A percentile compares a stretch with the other conserved stretches of the same genome.
Evolutionary conservation across 2,113 vertebrate genomes (phyloP).

Genomic region (Aythya baeri): DNA sequence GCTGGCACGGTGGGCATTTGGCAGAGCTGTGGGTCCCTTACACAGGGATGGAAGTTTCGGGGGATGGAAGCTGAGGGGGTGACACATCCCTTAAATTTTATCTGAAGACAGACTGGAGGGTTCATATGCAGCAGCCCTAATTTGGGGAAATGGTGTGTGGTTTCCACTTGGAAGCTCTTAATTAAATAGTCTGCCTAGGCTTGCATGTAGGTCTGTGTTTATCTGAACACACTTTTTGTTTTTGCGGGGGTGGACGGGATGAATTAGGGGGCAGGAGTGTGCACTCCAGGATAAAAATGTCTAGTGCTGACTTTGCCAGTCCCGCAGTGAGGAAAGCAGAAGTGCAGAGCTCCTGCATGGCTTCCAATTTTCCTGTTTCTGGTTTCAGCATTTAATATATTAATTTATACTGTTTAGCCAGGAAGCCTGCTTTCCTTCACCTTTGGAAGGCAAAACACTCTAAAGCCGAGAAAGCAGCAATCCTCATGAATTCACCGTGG

Average conservation of each 20-base stretch:
- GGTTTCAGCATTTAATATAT: background rate
- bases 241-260: background rate
- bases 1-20: background rate
- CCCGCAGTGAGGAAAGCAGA: background rate
- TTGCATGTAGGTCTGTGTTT: slow-evolving; percentile 23
- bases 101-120: background rate
- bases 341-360: fast-evolving
- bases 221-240: slow-evolving; percentile 22
- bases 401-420: background rate
- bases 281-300: background rate
- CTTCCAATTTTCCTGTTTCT: background rate
- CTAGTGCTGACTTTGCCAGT: background rate
- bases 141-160: background rate
- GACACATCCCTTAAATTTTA: background rate
- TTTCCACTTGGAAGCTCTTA: slow-evolving; percentile 51
- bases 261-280: background rate
- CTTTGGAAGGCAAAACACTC: background rate
- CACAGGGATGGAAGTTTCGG: background rate
- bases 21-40: background rate
- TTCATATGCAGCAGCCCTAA: background rate
- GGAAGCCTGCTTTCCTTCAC: background rate
- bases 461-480: background rate
- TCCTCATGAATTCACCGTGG: background rate
- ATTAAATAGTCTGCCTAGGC: background rate
- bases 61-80: background rate